Base-by-base conservation (phyloP, 2,797 vertebrate genomes). In the Ciconia nigra region DNA sequence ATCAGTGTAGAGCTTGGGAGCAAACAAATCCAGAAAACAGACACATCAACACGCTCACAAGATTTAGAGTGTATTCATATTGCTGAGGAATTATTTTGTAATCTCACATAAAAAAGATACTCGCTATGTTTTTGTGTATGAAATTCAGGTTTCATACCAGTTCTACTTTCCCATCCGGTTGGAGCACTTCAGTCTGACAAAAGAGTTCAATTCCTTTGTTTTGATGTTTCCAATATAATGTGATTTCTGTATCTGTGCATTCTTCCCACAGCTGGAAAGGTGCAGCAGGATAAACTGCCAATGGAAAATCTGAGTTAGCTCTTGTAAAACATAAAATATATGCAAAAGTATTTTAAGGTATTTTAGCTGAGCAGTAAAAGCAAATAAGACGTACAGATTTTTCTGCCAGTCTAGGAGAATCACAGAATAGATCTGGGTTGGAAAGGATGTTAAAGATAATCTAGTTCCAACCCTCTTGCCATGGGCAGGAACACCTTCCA, bases 141-240 rank as follows among this genome's bases (percentile, higher is more conserved):
- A 93, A 79, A 73, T 54, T 41, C 42, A 67, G 25, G 15, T 81
- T 87, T 93, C 97, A 90, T 97, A 98, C 98, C 81, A 92, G 57
- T 81, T 94, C 72, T 62, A 81, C 72, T 87, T 89, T 78, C 46
- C 87, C 97, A 93, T 89, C 46, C 2, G 59, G 66, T 1, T 67
- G 78, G 33, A 69, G 10, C 11, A 98, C 69, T 82, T 98, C 96
- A 78, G 97, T 83, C 69, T 98, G 97, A 95, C 98, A 98, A 66
- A 96, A 57, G 7, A 98, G 66, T 11, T 72, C 65, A 49, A 92
- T 46, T n/a, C 16, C 16, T 31, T 62, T 89, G 31, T 93, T 92
- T 63, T 10, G 5, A 10, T 91, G 19, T 17, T 66, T 87, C 98
- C 98, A 98, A 4, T 77, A 65, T 65, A 98, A 35, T 8, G 31